Base-by-base conservation (phyloP, 2,797 vertebrate genomes). In the Lutjanus argentimaculatus region DNA sequence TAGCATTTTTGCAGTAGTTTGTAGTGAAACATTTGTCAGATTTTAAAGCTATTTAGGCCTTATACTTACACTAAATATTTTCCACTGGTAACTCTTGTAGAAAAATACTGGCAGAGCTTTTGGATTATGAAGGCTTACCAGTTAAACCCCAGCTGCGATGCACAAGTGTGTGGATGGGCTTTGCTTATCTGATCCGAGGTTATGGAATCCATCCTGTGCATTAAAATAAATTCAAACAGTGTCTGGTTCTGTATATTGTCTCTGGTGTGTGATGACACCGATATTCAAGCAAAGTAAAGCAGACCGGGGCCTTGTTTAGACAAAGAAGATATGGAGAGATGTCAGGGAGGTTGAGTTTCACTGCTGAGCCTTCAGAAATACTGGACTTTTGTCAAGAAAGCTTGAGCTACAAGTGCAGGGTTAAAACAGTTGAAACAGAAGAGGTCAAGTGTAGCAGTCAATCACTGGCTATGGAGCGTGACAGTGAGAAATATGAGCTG, bases 301-400 rank as follows among this genome's bases (percentile, higher is more conserved):
- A 88, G 75, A 82, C 43, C 40, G 14, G 67, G 15, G 42, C 53
- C 79, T 82, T 92, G 88, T 92, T 90, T 91, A 85, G 77, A 90
- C 85, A 89, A 72, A 76, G 67, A 56, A 67, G 83, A 88, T 84
- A 83, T 74, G 65, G 67, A 64, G 70, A 72, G 69, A 76, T 74
- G 63, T 80, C 45, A 52, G 56, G 49, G 46, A 77, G 82, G 57
- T 85, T 64, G 42, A 19, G 51, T 76, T 88, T 84, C 81, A 83
- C 59, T 49, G 67, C 42, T 9, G 75, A 83, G 84, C 71, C 74
- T 79, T 81, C 75, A 55, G 87, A 87, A 91, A 89, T 76, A 73
- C 53, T 86, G 79, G 42, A 86, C 72, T 72, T 75, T 62, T 70
- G 51, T 63, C 51, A 43, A 63, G 45, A 69, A 79, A 66, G 51